Base-by-base conservation (phyloP, 2,797 vertebrate genomes). In the Chiloscyllium punctatum region DNA sequence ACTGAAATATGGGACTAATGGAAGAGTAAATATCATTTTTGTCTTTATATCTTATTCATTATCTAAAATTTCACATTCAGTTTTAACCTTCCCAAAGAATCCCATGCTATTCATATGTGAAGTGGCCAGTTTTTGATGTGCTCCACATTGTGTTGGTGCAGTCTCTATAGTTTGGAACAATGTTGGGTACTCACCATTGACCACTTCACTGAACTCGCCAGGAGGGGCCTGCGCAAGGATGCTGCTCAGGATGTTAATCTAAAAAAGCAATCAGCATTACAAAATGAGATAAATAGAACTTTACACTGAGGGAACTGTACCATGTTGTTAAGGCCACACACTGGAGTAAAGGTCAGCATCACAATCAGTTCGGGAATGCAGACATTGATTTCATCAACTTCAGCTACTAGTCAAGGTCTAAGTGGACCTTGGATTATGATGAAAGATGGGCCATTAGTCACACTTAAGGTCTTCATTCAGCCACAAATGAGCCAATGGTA, bases 181-280 rank as follows among this genome's bases (percentile, higher is more conserved):
- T 48, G 23, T 27, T 48, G 71, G 42, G 72, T 13, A 72, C 94
- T 94, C 69, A 94, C 94, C 94, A 33, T 74, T 94, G 27, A 74
- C 68, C 1, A 94, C 42, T 51, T 94, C 94, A 15, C 69, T 94
- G 69, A 94, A 94, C 94, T 94, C 94, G 25, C 94, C 94, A 42
- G 94, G 94, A 72, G 94, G 94, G 37, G 94, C 69, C 69, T 94
- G 94, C 0, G 42, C 51, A 25, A 94, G 94, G 30, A 94, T 48
- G 48, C 69, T 71, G 23, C 69, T 71, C 42, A 94, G 5, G 68
- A 94, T 94, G 4, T 51, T 48, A 74, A 72, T 23, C 94, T 94
- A 27, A 33, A 71, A 42, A 72, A 21, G 57, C 33, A 68, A 66
- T n/a, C 88, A 91, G 66, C 33, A 8, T 66, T 68, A 37, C 33